Conservation (phyloP, 37 sponge, comb jelly and placozoan genomes). For the Aplysina aerophoba region DNA sequence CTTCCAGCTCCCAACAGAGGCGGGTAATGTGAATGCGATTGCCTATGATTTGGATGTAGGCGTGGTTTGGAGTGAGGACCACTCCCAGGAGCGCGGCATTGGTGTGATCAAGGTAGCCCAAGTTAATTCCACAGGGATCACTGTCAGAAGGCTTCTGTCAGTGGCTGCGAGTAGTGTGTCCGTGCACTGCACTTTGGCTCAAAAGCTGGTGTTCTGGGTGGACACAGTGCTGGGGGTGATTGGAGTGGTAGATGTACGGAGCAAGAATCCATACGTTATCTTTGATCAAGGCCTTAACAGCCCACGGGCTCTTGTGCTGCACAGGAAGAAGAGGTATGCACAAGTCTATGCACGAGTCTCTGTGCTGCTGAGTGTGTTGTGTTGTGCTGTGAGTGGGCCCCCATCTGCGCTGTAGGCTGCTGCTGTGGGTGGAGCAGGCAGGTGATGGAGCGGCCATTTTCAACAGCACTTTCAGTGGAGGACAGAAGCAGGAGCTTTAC, state of each 20-base stretch:
- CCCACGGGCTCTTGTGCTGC: slow-evolving; percentile 4
- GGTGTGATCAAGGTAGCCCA: no score
- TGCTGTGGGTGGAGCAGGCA: background rate
- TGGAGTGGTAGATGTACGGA: background rate
- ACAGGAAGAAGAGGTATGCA: background rate
- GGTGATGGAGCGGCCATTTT: background rate
- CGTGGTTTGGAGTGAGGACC: slow-evolving; percentile 9
- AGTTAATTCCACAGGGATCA: no score
- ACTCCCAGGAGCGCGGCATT: background rate
- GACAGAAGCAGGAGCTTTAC: no score
- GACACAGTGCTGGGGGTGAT: background rate
- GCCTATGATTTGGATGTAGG: background rate
- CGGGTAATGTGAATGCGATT: background rate
- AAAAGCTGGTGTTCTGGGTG: slow-evolving; percentile 5
- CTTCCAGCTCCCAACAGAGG: background rate
- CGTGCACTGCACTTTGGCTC: no score
- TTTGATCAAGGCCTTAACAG: background rate
- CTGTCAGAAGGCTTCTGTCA: no score
- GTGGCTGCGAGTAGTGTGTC: no score
- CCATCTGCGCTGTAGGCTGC: background rate
- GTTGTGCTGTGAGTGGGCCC: background rate
- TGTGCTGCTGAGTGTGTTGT: slow-evolving; percentile 13
- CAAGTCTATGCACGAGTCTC: background rate
- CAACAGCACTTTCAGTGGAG: no score
- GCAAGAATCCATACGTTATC: background rate